Evolutionary conservation across 2,113 vertebrate species (phyloP).

Genomic region (Calonectris borealis): DNA sequence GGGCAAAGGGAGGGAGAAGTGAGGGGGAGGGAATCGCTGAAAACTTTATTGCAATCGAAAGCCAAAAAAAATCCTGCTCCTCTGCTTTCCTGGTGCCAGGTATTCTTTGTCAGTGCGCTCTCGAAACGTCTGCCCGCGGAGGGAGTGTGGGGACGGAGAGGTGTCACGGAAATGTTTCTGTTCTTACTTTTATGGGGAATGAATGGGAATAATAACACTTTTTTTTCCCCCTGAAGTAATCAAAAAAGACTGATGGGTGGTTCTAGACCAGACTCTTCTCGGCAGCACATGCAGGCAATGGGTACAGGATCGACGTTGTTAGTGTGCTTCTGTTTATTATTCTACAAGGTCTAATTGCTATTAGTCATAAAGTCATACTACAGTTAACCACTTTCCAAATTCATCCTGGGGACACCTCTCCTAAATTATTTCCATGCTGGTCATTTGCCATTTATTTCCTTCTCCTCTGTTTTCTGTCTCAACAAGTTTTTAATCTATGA

Average conservation of each 20-base stretch:
- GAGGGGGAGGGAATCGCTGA: neutral
- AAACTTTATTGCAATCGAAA: neutral
- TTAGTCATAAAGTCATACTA: conserved; percentile 55
- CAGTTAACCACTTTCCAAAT: conserved; percentile 64
- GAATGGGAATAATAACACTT: neutral
- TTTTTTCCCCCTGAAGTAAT: neutral
- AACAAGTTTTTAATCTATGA: conserved; percentile 73
- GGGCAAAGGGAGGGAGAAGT: neutral
- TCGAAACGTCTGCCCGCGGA: neutral
- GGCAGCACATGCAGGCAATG: neutral
- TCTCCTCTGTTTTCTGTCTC: conserved; percentile 70
- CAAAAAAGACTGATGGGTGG: neutral
- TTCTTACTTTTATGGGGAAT: neutral
- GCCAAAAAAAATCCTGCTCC: conserved; percentile 50
- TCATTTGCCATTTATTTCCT: conserved; percentile 70
- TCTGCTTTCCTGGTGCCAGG: neutral
- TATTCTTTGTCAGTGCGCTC: neutral
- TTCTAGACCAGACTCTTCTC: neutral
- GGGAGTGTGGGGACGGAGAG: neutral
- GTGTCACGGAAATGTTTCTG: neutral
- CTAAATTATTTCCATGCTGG: conserved; percentile 67
- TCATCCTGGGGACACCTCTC: conserved; percentile 60
- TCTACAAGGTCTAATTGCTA: conserved; percentile 13
- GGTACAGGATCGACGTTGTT: neutral
- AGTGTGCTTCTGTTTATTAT: conserved; percentile 26